Percentiles rank a stretch among this genome's conserved stretches.
Evolutionary conservation across 2,113 vertebrate species (phyloP).

Genomic region (Tamias sibiricus): DNA sequence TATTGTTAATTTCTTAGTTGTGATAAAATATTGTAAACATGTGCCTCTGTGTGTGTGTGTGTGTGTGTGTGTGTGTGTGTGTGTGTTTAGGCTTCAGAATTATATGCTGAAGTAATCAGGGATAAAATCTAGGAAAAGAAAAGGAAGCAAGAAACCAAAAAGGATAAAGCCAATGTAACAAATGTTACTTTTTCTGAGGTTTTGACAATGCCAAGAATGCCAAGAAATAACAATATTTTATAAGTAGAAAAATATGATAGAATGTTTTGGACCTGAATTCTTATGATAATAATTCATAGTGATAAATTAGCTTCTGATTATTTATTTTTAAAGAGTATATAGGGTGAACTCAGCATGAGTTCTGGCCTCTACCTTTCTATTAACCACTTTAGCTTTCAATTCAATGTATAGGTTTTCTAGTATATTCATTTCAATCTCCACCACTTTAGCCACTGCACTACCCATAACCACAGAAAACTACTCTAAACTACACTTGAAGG

Average conservation of each 20-base stretch:
- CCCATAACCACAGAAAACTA: not conserved
- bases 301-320: not conserved
- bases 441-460: not conserved
- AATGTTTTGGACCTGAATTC: not conserved
- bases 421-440: not conserved
- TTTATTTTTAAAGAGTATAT: not conserved
- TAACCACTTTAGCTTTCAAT: not conserved
- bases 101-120: not conserved
- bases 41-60: not conserved
- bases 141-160: not conserved
- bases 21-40: not conserved
- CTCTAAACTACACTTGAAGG: not conserved
- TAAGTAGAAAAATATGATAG: not conserved
- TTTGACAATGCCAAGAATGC: constrained; percentile 19
- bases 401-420: not conserved
- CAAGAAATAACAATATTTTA: not conserved
- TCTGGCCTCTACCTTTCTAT: not conserved
- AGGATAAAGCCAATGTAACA: not conserved
- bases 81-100: not conserved
- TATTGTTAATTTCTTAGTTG: not conserved
- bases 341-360: not conserved
- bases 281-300: not conserved
- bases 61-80: no score
- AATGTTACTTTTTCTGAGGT: not conserved
- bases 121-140: not conserved